Conservation (phyloP, 1,140 invertebrate genomes). For the Phymorhynchus buccinoides region DNA sequence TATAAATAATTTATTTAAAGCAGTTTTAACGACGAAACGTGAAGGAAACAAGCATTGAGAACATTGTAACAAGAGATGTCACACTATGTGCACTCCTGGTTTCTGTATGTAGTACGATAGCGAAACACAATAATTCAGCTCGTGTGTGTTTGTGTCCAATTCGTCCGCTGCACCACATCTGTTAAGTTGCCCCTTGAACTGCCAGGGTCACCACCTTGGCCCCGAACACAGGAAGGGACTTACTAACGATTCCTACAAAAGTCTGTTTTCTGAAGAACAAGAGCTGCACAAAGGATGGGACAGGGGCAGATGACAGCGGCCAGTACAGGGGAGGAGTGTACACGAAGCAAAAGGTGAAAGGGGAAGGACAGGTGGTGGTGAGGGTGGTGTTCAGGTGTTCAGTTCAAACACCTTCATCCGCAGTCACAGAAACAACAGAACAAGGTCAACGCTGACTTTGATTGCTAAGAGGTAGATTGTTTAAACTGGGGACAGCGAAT, state of each 20-base stretch:
- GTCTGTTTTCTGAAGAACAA: not conserved
- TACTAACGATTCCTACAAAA: not conserved
- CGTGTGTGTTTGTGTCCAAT: not conserved
- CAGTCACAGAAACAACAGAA: not conserved
- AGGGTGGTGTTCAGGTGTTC: not conserved
- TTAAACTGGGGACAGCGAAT: not conserved
- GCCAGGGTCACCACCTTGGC: not conserved
- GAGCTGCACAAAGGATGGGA: not conserved
- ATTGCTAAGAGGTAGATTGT: conserved; percentile 32
- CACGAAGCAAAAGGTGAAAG: not conserved
- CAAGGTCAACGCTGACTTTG: conserved; percentile 16
- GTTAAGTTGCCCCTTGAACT: not conserved
- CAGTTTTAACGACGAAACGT: not conserved
- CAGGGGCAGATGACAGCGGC: not conserved
- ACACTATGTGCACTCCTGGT: not conserved
- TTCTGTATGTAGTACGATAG: not conserved
- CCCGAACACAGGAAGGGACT: not conserved
- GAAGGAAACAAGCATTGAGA: not conserved
- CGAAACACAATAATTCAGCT: not conserved
- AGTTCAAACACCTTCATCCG: too few relatives aligned
- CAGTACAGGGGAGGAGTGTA: not conserved
- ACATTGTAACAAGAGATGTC: not conserved
- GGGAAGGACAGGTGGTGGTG: not conserved
- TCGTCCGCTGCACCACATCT: not conserved
- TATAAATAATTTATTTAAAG: conserved; percentile 20